Conservation (phyloP, 2,113 vertebrate genomes). For the Cettia cetti region DNA sequence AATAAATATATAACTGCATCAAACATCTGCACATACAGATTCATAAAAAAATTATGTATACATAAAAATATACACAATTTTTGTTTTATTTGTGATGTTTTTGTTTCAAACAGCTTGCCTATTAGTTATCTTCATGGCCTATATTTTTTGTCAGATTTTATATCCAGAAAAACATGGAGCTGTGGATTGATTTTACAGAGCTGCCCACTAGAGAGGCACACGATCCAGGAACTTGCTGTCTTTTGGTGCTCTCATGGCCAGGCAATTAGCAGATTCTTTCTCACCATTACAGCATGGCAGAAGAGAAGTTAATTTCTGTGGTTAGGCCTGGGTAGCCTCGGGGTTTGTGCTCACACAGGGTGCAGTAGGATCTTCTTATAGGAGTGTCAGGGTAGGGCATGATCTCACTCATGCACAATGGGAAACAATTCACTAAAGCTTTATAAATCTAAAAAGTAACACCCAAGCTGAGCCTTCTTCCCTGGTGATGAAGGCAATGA, state of each 20-base stretch:
- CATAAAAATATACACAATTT: not conserved
- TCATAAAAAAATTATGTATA: not conserved
- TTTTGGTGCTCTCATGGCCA: not conserved
- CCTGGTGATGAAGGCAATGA: not conserved
- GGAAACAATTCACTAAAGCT: not conserved
- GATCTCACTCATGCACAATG: not conserved
- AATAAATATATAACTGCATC: not conserved
- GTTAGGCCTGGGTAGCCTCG: not conserved
- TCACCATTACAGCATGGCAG: not conserved
- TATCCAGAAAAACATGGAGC: not conserved
- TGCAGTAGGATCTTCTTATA: not conserved
- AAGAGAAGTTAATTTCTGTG: not conserved
- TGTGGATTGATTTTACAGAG: not conserved
- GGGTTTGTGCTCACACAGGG: not conserved
- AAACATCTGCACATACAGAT: accelerated
- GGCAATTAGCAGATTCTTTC: not conserved
- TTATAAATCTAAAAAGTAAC: not conserved
- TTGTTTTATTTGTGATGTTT: not conserved
- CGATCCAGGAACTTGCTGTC: not conserved
- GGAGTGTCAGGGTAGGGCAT: not conserved
- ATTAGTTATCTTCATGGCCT: not conserved
- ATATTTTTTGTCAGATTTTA: not conserved
- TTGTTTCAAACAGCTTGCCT: not conserved
- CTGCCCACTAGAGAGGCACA: not conserved
- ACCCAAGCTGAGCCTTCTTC: not conserved